phyloP scores from a whole-genome alignment of 2,797 vertebrate genomes.

The Falco naumanni region DNA sequence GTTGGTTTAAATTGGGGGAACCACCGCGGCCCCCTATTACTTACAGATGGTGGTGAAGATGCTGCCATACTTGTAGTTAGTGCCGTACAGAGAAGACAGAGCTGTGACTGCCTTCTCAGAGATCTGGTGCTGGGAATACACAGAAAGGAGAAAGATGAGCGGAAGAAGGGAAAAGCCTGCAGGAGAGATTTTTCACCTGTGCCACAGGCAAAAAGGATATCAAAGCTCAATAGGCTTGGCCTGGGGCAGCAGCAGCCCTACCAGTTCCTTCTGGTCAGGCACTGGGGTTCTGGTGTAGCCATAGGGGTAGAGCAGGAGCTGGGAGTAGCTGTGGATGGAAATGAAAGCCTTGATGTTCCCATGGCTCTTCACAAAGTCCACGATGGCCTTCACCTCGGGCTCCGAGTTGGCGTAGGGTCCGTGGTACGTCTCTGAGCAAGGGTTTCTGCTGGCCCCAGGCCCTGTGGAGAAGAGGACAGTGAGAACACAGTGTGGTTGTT shows the following conservation, averaged over 20 bases:
- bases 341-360: slow-evolving; percentile 91
- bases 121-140: slow-evolving; percentile 78
- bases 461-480: slow-evolving; percentile 52
- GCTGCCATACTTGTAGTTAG: slow-evolving; percentile 86
- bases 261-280: slow-evolving; percentile 83
- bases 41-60: slow-evolving; percentile 93
- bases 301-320: slow-evolving; percentile 93
- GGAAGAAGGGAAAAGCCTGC: background rate
- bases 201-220: no score
- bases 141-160: background rate
- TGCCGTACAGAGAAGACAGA: slow-evolving; percentile 87
- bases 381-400: slow-evolving; percentile 90
- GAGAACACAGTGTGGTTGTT: background rate
- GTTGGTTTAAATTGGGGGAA: background rate
- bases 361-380: slow-evolving; percentile 88
- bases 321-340: slow-evolving; percentile 96
- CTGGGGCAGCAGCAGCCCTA: slow-evolving; percentile 22
- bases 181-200: accelerated
- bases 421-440: slow-evolving; percentile 86
- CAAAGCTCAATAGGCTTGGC: background rate
- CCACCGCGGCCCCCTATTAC: slow-evolving; percentile 31
- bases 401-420: slow-evolving; percentile 88
- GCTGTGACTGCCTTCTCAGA: slow-evolving; percentile 79
- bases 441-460: slow-evolving; percentile 81
- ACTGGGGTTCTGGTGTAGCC: slow-evolving; percentile 81